Evolutionary conservation across 2,888 invertebrate species (phyloP), one percentile per base, ranked within the genome.

Genomic region (Pocota personata): DNA sequence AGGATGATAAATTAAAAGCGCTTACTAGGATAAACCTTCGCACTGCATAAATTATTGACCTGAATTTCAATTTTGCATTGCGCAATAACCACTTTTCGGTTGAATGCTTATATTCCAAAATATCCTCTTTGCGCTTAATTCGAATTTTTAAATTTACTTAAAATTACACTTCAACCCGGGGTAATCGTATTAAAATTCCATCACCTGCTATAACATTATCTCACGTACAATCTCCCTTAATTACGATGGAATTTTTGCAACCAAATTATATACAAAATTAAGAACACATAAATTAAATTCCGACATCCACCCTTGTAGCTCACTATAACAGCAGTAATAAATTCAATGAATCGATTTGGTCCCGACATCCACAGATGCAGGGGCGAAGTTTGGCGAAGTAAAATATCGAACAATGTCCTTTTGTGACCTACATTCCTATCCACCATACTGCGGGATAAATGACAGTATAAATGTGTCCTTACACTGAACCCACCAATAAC

Each of bases 201-300:
- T 77, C 72, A 67, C 60, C 76, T 76, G 55, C 52, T 66, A 58
- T 30, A 35, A 24, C 40, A 72, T 82, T 77, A 82, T 80, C 69
- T 67, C 75, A 84, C 76, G 75, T 76, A 58, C 71, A 66, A 82
- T 75, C 80, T 35, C 40, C 60, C 48, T 77, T 67, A 73, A 80
- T 72, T 79, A 77, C 43, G 32, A 19, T 43, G 24, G 35, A 66
- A 62, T 67, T 69, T 66, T 16, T 37, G 19, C 71, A 48, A 57
- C 48, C 64, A 62, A 82, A 82, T 76, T 80, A 73, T 57, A 72
- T 72, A 76, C 60, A 67, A 66, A 82, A 76, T 86, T 86, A 80
- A 86, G 80, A 76, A 76, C 32, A 72, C 71, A 76, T 82, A 76
- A 73, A 80, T 80, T 73, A 55, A 73, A 73, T 67, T 67, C 55